phyloP scores from a whole-genome alignment of 2,888 invertebrate genomes.

The Drosophila stalkeri region DNA sequence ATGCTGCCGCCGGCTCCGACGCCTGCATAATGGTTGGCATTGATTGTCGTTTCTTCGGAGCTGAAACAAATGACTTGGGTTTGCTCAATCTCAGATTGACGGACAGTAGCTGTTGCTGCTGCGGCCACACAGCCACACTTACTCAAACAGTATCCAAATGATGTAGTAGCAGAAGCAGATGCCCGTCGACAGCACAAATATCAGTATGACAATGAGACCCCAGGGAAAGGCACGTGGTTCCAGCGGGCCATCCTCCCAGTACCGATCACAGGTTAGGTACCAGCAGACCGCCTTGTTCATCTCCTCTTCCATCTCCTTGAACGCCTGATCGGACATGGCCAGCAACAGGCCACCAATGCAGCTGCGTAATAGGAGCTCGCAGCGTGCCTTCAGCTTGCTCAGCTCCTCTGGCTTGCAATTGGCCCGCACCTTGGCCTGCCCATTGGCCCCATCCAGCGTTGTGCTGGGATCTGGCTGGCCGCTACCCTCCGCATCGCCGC shows the following conservation, averaged over 20 bases:
- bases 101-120: slow-evolving; percentile 15
- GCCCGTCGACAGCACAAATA: slow-evolving; percentile 92
- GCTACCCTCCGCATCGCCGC: slow-evolving; percentile 61
- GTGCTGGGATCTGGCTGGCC: slow-evolving; percentile 38
- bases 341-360: slow-evolving; percentile 93
- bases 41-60: slow-evolving; percentile 85
- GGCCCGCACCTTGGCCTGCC: slow-evolving; percentile 87
- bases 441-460: slow-evolving; percentile 36
- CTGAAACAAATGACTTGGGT: slow-evolving; percentile 83
- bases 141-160: slow-evolving; percentile 97
- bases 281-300: slow-evolving; percentile 95
- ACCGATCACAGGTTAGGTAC: slow-evolving; percentile 96
- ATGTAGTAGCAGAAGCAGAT: slow-evolving; percentile 96
- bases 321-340: slow-evolving; percentile 92
- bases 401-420: slow-evolving; percentile 93
- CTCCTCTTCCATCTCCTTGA: slow-evolving; percentile 95
- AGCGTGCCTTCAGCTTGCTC: slow-evolving; percentile 90
- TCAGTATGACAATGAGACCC: slow-evolving; percentile 91
- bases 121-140: slow-evolving; percentile 85
- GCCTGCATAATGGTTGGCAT: slow-evolving; percentile 69
- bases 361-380: slow-evolving; percentile 91
- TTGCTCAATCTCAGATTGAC: slow-evolving; percentile 76
- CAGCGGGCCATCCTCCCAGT: slow-evolving; percentile 94
- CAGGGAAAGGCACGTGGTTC: slow-evolving; percentile 92
- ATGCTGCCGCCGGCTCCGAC: slow-evolving; percentile 67